phyloP scores from a whole-genome alignment of 2,888 invertebrate genomes.

The Brassicogethes aeneus region DNA sequence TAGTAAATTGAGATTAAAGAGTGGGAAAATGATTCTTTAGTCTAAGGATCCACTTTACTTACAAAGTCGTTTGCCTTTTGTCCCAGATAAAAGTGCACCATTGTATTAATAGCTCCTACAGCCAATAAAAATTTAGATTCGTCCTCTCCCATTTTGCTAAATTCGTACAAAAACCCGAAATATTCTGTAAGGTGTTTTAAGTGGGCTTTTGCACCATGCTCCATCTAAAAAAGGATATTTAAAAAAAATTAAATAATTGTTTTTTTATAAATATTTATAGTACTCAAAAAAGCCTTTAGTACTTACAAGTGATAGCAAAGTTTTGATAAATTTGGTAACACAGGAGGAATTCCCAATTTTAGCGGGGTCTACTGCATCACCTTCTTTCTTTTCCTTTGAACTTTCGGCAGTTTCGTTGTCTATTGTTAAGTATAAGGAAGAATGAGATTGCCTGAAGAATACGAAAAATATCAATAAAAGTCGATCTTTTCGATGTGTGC shows the following conservation, averaged over 20 bases:
- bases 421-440: slow-evolving; percentile 51
- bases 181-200: slow-evolving; percentile 85
- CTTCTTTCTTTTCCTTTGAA: slow-evolving; percentile 39
- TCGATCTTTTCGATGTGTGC: too few species aligned
- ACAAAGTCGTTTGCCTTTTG: slow-evolving; percentile 68
- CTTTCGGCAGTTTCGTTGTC: slow-evolving; percentile 37
- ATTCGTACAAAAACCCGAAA: slow-evolving; percentile 85
- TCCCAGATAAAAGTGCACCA: slow-evolving; percentile 88
- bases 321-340: slow-evolving; percentile 87
- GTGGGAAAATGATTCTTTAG: neutral
- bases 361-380: slow-evolving; percentile 44
- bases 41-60: slow-evolving; percentile 35
- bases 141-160: slow-evolving; percentile 91
- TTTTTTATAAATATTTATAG: slow-evolving; percentile 3
- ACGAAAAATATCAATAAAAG: slow-evolving; percentile 13
- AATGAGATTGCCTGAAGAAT: slow-evolving; percentile 47
- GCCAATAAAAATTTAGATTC: slow-evolving; percentile 82
- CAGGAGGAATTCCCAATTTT: slow-evolving; percentile 70
- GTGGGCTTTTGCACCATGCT: slow-evolving; percentile 79
- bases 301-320: slow-evolving; percentile 72
- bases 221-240: slow-evolving; percentile 51
- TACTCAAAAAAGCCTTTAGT: slow-evolving; percentile 3
- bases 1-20: slow-evolving; percentile 11
- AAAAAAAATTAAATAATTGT: too few species aligned
- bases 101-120: slow-evolving; percentile 79